These are phyloP conservation scores for Rachycentron canadum DNA, from an alignment of 2,797 vertebrate species.

Conservation along the genomic window DNA sequence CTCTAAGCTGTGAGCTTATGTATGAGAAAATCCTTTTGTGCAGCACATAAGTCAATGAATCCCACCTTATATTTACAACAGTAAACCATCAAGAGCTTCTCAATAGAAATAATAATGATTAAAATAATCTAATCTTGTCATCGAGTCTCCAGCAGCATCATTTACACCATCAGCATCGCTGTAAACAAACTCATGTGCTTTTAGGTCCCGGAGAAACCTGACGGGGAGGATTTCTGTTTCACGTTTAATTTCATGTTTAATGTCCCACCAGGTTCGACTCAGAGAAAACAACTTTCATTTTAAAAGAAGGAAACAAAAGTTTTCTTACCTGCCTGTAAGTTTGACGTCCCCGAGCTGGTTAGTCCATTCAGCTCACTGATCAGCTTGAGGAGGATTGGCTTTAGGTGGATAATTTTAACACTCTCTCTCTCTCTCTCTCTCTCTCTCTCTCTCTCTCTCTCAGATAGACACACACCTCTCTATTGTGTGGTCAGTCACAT, in stretches of 20 bases:
- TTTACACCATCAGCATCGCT: rapidly evolving
- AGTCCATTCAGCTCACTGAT: slow-evolving; percentile 77
- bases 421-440: slow-evolving; percentile 42
- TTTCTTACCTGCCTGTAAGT: slow-evolving; percentile 73
- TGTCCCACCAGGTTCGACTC: background rate
- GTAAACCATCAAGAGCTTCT: background rate
- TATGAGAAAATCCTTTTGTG: background rate
- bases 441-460: slow-evolving; percentile 25
- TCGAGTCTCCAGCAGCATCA: background rate
- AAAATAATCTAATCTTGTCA: background rate
- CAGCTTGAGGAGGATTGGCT: slow-evolving; percentile 85
- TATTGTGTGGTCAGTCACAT: background rate
- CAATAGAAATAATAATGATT: background rate
- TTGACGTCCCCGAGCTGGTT: slow-evolving; percentile 54
- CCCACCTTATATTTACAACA: background rate
- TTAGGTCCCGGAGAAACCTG: rapidly evolving
- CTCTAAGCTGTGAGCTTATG: background rate
- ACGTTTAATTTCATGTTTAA: background rate
- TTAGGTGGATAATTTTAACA: slow-evolving; percentile 80
- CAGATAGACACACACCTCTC: slow-evolving; percentile 5
- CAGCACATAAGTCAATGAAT: slow-evolving; percentile 20
- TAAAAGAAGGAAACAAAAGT: slow-evolving; percentile 20
- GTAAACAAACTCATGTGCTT: slow-evolving; percentile 2
- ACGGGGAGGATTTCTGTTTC: no score
- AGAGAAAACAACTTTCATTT: background rate